Conservation (phyloP, 2,797 vertebrate genomes). For the Esox lucius region DNA sequence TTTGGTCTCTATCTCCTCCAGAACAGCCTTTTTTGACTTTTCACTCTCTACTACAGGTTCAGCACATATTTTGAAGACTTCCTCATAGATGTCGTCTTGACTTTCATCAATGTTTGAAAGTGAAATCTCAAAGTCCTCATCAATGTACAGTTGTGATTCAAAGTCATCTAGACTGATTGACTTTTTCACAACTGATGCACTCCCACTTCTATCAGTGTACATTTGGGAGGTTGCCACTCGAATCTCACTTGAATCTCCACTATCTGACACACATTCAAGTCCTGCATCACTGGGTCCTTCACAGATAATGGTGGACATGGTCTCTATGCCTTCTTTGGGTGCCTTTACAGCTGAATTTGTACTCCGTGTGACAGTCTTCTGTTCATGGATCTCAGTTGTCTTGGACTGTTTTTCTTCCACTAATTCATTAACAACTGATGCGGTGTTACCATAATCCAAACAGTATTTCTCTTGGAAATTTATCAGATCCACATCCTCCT, state of each 20-base stretch:
- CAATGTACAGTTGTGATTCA: slow-evolving; percentile 6
- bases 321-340: slow-evolving; percentile 1
- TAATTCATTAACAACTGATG: slow-evolving; percentile 10
- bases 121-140: slow-evolving; percentile 14
- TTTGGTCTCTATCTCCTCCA: slow-evolving; percentile 3
- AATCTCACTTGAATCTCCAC: slow-evolving; percentile 3
- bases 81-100: slow-evolving; percentile 24
- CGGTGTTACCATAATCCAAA: slow-evolving; percentile 1
- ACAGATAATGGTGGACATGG: not conserved
- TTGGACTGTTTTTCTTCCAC: slow-evolving; percentile 10
- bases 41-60: slow-evolving; percentile 3
- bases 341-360: not conserved
- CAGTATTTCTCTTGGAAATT: not conserved
- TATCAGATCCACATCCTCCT: slow-evolving; percentile 2
- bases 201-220: slow-evolving; percentile 23
- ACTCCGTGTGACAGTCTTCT: not conserved
- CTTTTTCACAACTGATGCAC: slow-evolving; percentile 1
- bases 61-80: slow-evolving; percentile 18
- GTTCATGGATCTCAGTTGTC: not conserved
- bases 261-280: slow-evolving; percentile 2
- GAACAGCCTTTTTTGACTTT: not conserved
- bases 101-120: not conserved
- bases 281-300: slow-evolving; percentile 10
- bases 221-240: slow-evolving; percentile 11
- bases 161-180: slow-evolving; percentile 5